Evolutionary conservation across 2,888 invertebrate genomes (phyloP).

Genomic region (Cantharis rustica): DNA sequence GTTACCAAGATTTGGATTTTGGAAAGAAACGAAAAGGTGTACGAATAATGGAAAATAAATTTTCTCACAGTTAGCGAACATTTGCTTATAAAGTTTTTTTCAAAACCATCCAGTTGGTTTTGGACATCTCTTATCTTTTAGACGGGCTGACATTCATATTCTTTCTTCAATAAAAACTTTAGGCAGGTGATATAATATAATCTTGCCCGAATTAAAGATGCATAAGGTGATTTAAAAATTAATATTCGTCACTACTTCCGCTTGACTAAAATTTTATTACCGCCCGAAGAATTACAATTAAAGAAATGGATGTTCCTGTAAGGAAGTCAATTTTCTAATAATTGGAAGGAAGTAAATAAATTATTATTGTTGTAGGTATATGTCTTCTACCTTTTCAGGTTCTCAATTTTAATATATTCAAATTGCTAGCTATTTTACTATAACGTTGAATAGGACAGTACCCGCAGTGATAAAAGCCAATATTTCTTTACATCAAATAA

Average conservation of each 20-base stretch:
- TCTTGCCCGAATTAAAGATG: not conserved
- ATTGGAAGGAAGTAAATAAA: not conserved
- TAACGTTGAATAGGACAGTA: not conserved
- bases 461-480: not conserved
- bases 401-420: not conserved
- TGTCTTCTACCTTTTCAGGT: not conserved
- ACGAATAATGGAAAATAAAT: not conserved
- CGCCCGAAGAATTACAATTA: not conserved
- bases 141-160: too few species aligned
- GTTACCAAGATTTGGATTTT: not conserved
- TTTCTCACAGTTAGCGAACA: not conserved
- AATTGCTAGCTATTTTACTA: not conserved
- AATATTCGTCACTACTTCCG: not conserved
- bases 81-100: not conserved
- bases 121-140: too few species aligned
- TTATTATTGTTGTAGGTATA: not conserved
- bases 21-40: not conserved
- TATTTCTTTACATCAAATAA: not conserved
- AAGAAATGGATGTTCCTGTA: not conserved
- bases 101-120: not conserved
- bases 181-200: too few species aligned
- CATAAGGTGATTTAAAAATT: not conserved
- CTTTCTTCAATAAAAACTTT: too few species aligned
- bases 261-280: not conserved
- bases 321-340: not conserved